Base-by-base conservation (phyloP, 2,797 vertebrate species). In the Acipenser ruthenus region DNA sequence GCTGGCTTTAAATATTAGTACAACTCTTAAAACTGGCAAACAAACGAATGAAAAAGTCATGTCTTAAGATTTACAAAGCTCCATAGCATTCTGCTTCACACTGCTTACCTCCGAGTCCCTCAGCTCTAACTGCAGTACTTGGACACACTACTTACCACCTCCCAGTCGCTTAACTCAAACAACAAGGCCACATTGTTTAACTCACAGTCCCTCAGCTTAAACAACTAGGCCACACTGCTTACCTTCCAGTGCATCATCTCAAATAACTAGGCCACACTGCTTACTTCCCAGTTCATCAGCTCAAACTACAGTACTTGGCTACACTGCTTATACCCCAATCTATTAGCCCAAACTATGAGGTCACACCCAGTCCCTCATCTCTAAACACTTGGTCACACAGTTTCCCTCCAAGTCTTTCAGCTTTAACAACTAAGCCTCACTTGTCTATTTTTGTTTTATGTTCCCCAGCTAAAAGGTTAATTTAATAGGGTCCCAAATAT, bases 21-120 rank as follows among this genome's bases (percentile, higher is more conserved):
- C 71, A 80, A 75, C 74, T 37, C 23, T 37, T 37, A 37, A 37
- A 37, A 69, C 71, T 71, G 65, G 77, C 76, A 82, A 72, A 71
- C 71, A 70, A 75, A 81, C 83, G 87, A 87, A 87, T 86, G 83
- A 88, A 84, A 78, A 71, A 82, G 78, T 81, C 83, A 76, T 82
- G 71, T 72, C 55, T n/a, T 13, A 7, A n/a, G 23, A 37, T 37
- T 37, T 37, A 37, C 23, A 37, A 3, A 4, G 23, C 23, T 37
- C 23, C 23, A 58, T 10, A 12, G 23, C 23, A 37, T 37, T 12
- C 55, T 13, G 13, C 13, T 58, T 11, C 55, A 3, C 13, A 10
- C 8, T 6, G 13, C 11, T 53, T 53, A 12, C 74, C 73, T 79
- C 79, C 70, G 78, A 78, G 73, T 79, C 81, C 70, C 71, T 55